Evolutionary conservation across 2,797 vertebrate species (phyloP), one percentile per base, ranked within the genome.

Genomic region (Crocidura indochinensis): DNA sequence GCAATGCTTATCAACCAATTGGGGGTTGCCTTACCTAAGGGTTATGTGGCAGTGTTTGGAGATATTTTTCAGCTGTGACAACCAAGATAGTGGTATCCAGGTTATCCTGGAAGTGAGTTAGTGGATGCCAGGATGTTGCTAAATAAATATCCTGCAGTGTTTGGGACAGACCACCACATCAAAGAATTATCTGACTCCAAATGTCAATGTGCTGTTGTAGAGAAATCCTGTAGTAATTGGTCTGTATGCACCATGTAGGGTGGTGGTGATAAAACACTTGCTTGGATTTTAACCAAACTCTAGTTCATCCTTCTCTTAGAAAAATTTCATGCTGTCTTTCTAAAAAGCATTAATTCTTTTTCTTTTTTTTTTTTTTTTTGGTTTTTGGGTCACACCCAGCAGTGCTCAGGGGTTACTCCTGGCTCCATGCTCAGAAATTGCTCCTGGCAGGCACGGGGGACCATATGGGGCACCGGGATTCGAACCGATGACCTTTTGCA

Each of bases 331-430:
- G 5, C 12, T 82, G 38, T 38, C 49, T 80, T 75, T 84, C 14
- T 76, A 85, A 49, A 62, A 80, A 47, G 26, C 26, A 67, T 73
- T 67, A n/a, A 29, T 62, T 89, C 77, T 81, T 62, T n/a, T n/a
- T n/a, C n/a, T n/a, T n/a, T n/a, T n/a, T n/a, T n/a, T n/a, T n/a
- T n/a, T n/a, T n/a, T n/a, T n/a, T n/a, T n/a, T n/a, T n/a, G n/a
- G n/a, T n/a, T n/a, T n/a, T n/a, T n/a, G n/a, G n/a, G n/a, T n/a
- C n/a, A n/a, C n/a, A n/a, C n/a, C n/a, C n/a, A n/a, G n/a, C n/a
- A n/a, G n/a, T n/a, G n/a, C n/a, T n/a, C n/a, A n/a, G n/a, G n/a
- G n/a, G n/a, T n/a, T n/a, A n/a, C n/a, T n/a, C n/a, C n/a, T n/a
- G n/a, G n/a, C n/a, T n/a, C n/a, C n/a, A n/a, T n/a, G n/a, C n/a